Evolutionary conservation across 2,113 vertebrate species (phyloP), one percentile per base, ranked within the genome.

Genomic region (Chloropsis cyanopogon): DNA sequence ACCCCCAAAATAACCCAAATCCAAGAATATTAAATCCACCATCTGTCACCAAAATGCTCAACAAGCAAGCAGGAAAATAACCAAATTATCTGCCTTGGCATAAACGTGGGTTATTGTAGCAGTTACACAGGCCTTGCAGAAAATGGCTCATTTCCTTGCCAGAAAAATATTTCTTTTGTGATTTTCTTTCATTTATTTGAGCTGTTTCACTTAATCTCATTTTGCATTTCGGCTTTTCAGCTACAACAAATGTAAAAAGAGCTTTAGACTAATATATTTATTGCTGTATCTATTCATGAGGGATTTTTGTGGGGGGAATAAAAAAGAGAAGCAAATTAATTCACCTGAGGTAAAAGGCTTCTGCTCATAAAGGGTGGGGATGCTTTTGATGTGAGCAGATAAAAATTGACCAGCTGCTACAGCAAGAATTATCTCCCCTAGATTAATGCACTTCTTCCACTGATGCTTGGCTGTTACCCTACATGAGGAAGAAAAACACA

Each of bases 291-390:
- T n/a, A 37, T 65, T 86, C 59, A 28, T 47, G 39, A 86, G 75
- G 83, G 33, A 35, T 35, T 72, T 61, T 59, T 2, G 1, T 2
- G 12, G 22, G 8, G 2, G 18, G 3, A 4, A 4, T 14, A 37
- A 41, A 29, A 61, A 69, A 26, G 18, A 17, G 29, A 72, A 90
- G 29, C 12, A 18, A 12, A 12, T 64, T 70, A 42, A 73, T 90
- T 96, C 82, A 93, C 88, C 90, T 53, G 76, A 71, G 56, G 60
- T 66, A 59, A 60, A 64, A 78, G 22, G 50, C 25, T 46, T 52
- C 46, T 57, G 57, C 29, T n/a, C 25, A 25, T 2, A 39, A 23
- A 92, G 12, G 46, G 53, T 46, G 57, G 25, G 28, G 56, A 78
- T 52, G 64, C 50, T 77, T 82, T 52, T 35, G 71, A 66, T 77